These are phyloP conservation scores for Gnatocerus cornutus DNA, from an alignment of 2,888 invertebrate species.

Conservation along the genomic window DNA sequence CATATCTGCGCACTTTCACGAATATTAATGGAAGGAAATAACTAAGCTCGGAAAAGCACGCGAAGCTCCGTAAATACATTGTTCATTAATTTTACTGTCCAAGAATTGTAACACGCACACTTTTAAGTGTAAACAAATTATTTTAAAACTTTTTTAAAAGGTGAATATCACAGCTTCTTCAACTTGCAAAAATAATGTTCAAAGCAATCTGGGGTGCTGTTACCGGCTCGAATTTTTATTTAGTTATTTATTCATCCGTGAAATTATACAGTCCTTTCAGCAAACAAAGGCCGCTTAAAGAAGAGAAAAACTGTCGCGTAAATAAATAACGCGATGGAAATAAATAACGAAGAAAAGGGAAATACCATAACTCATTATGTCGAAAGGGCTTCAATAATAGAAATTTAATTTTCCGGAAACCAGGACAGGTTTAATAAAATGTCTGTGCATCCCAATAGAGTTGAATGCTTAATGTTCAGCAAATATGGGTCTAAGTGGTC, in stretches of 20 bases:
- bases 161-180: conserved; percentile 7
- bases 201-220: conserved; percentile 13
- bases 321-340: conserved; percentile 16
- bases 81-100: conserved; percentile 45
- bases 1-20: conserved; percentile 45
- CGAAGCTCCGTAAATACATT: conserved; percentile 40
- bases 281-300: conserved; percentile 5
- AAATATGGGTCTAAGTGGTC: too few relatives aligned
- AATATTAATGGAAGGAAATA: conserved; percentile 45
- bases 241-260: conserved; percentile 20
- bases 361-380: conserved; percentile 7
- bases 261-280: conserved; percentile 18
- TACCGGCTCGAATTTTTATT: conserved; percentile 19
- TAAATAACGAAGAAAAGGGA: conserved; percentile 7
- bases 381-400: conserved; percentile 4
- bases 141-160: conserved; percentile 13
- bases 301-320: conserved; percentile 20
- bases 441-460: too few relatives aligned
- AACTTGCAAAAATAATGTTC: conserved; percentile 9
- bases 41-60: conserved; percentile 42
- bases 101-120: conserved; percentile 41
- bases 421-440: conserved; percentile 2
- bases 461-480: too few relatives aligned
- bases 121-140: conserved; percentile 31
- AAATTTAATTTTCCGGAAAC: conserved; percentile 12